These are phyloP conservation scores for Muscidifurax raptorellus DNA, from an alignment of 1,140 invertebrate species.

Conservation along the genomic window DNA sequence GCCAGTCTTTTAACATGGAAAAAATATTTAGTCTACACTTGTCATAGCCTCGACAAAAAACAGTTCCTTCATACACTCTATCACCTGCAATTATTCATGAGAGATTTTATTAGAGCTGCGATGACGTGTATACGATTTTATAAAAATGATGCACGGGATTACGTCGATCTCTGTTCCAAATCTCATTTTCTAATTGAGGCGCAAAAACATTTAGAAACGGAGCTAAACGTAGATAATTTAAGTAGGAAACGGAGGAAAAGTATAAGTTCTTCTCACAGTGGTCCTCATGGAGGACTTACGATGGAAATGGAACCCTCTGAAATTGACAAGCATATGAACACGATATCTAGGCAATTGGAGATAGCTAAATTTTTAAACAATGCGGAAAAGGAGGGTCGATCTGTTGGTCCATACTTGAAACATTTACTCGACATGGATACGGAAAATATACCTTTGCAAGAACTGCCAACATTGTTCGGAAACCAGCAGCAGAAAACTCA, in stretches of 20 bases:
- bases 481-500: conserved; percentile 80
- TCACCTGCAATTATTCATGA: conserved; percentile 81
- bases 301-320: conserved; percentile 82
- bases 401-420: conserved; percentile 67
- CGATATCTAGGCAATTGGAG: conserved; percentile 82
- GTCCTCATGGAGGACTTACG: conserved; percentile 67
- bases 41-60: conserved; percentile 80
- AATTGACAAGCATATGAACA: conserved; percentile 83
- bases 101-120: conserved; percentile 82
- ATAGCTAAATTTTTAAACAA: conserved; percentile 80
- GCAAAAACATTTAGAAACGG: conserved; percentile 79
- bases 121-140: conserved; percentile 86
- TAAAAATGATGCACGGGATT: conserved; percentile 75
- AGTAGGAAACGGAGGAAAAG: conserved; percentile 68
- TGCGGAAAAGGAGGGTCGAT: conserved; percentile 76
- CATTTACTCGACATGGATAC: conserved; percentile 67
- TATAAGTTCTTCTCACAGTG: conserved; percentile 65
- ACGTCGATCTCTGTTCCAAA: conserved; percentile 76
- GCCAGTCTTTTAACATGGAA: conserved; percentile 80
- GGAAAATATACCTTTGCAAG: conserved; percentile 53
- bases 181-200: conserved; percentile 78
- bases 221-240: conserved; percentile 64
- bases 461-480: conserved; percentile 82
- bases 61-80: conserved; percentile 81
- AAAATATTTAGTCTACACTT: conserved; percentile 80